Evolutionary conservation across 2,888 invertebrate species (phyloP), one percentile per base, ranked within the genome.

Genomic region (Phyllotreta cruciferae): DNA sequence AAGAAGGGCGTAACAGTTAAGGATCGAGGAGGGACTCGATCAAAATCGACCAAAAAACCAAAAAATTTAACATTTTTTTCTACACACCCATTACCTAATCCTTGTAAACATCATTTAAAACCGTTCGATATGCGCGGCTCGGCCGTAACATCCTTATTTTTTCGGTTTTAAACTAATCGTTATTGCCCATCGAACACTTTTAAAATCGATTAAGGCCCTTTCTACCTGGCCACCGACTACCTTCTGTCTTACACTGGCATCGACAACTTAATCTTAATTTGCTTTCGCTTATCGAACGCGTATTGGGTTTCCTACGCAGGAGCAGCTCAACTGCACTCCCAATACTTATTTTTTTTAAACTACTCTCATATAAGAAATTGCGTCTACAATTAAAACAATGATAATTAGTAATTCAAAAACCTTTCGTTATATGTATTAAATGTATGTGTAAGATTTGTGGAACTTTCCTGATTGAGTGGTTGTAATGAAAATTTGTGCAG

Each of bases 151-250:
- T 67, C 71, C 69, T 58, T 67, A 69, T 75, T 74, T 72, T 71
- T 70, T 68, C 67, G 70, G 69, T 68, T 64, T 56, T 66, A 65
- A 56, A 49, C 73, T 75, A 76, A 77, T 76, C 75, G 66, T 74
- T 74, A 74, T 73, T 72, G 70, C 66, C 70, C 74, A 76, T 77
- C 76, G 75, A 77, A 76, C 75, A 77, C 74, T 74, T 75, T 75
- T 70, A 71, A 70, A 74, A 75, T 75, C 75, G 77, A 77, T 77
- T 75, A 76, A 64, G 69, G 58, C 62, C 64, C 69, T 70, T 71
- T 73, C 69, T 77, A 77, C 76, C 76, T 77, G 75, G 56, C 54
- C 50, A 47, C 64, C 74, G 72, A 67, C 69, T 66, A 73, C 74
- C 77, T 75, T 73, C 74, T 75, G 75, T 73, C 68, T 72, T 73